Base-by-base conservation (phyloP, 2,113 vertebrate species). In the Cavia aperea region DNA sequence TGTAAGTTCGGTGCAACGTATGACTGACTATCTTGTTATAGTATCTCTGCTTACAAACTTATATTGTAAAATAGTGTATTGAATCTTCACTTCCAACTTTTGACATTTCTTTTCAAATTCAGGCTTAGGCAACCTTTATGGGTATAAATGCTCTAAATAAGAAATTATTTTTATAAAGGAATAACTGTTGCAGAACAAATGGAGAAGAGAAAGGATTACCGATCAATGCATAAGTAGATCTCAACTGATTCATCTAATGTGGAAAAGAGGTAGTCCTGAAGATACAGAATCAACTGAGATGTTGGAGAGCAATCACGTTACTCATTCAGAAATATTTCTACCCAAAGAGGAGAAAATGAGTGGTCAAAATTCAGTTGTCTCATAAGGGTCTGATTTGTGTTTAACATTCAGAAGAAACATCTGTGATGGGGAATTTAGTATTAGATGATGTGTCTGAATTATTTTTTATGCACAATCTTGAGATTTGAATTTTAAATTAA, bases 21-120 rank as follows among this genome's bases (percentile, higher is more conserved):
- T 36, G 62, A 79, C 23, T 36, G 62, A 79, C 23, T 29, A 33
- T 46, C 49, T 83, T 77, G 24, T 70, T 60, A 78, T 75, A 83
- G 81, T 81, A 58, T 81, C 31, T 77, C 72, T 73, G 49, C 62
- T 54, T 93, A 70, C 2, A 36, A 72, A 92, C 58, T 51, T 65
- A 81, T 81, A 83, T 33, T 26, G 81, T 86, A 91, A 49, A 33
- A 65, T 49, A 68, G 21, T 82, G 62, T 39, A 49, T 31, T 75
- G 43, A 62, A 1, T 56, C 84, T 94, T 93, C 21, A 84, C 51
- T 66, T 66, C 65, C 5, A 92, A n/a, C 7, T 66, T 36, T 78
- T 88, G 75, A 73, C 39, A 51, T 82, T 82, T 83, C 14, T 66
- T 78, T 85, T 83, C 84, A 90, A 93, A 90, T 81, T 10, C 15